Base-by-base conservation (phyloP, 2,113 vertebrate genomes). In the Scopus umbretta region DNA sequence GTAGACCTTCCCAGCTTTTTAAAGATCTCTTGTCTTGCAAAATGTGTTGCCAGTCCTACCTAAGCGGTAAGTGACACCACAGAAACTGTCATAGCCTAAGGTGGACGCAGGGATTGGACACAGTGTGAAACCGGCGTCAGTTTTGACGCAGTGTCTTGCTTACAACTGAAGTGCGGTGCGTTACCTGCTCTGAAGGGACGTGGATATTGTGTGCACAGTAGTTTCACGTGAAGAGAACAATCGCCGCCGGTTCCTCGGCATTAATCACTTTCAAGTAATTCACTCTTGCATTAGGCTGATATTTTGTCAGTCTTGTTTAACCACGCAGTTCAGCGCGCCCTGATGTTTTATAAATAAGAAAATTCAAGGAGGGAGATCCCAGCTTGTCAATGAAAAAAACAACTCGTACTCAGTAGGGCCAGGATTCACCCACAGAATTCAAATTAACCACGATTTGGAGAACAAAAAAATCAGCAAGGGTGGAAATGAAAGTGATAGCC, bases 321-420 rank as follows among this genome's bases (percentile, higher is more conserved):
- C 88, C 10, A 16, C 0, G 0, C 15, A n/a, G 12, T 29, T 58
- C 38, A 52, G 23, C 0, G 0, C 6, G 4, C 23, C 65, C 63
- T 42, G 30, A 56, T 80, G 26, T 59, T 59, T 78, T 25, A 19
- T 66, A 86, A 83, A 45, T 38, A 78, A 59, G 50, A 66, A 81
- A 71, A 74, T 30, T 36, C 19, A 58, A 68, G 36, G 32, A 70
- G 43, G 38, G 32, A 70, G 22, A 71, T 55, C 56, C 38, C 30
- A 70, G 8, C 36, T 70, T 65, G n/a, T 52, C 11, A 1, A 9
- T 52, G 23, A 34, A 70, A 42, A 42, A 62, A 49, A 7, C 29
- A 70, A 5, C 34, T 74, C n/a, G 0, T 59, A 21, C n/a, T 85
- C 47, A 34, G 1, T 6, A 61, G 47, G 67, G 53, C 78, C 56